Conservation (phyloP, 2,888 invertebrate genomes). For the Bellardia pandia region DNA sequence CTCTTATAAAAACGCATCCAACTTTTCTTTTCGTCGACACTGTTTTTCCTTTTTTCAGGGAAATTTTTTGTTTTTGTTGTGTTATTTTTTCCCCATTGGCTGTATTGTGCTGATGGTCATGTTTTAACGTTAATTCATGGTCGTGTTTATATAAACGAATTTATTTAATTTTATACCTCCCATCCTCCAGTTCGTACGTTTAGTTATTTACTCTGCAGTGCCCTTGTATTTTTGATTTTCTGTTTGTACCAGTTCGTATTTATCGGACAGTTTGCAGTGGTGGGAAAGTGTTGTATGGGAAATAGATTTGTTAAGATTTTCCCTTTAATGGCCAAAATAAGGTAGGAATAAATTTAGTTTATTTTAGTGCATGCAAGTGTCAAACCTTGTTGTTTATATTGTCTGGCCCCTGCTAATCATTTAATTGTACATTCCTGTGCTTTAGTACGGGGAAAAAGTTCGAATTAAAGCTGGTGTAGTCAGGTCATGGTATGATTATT, state of each 20-base stretch:
- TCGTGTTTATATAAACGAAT: constrained; percentile 76
- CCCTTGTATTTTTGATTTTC: constrained; percentile 28
- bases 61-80: not conserved
- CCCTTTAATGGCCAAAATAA: no score
- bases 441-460: not conserved
- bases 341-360: no score
- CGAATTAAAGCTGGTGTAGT: not conserved
- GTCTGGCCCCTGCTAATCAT: not conserved
- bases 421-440: not conserved
- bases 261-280: not conserved
- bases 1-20: constrained; percentile 27
- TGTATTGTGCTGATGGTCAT: constrained; percentile 76
- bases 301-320: no score
- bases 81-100: constrained; percentile 27
- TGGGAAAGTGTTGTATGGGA: not conserved
- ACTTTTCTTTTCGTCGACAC: constrained; percentile 18
- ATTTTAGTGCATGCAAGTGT: no score
- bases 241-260: not conserved
- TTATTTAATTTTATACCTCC: constrained; percentile 37
- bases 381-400: no score
- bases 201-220: constrained; percentile 25
- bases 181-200: not conserved
- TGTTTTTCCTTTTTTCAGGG: constrained; percentile 23
- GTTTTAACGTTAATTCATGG: constrained; percentile 81
- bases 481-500: constrained; percentile 54